Evolutionary conservation across 2,113 vertebrate genomes (phyloP).

Genomic region (human (Homo sapiens)): GRCh38 chr4:28714001-28714500

Average conservation of each 20-base stretch:
- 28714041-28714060: neutral
- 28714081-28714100: neutral
- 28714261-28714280: neutral
- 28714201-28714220: neutral
- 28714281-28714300: neutral
- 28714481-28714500: neutral
- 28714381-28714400: neutral
- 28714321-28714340: neutral
- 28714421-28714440: neutral
- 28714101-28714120: neutral
- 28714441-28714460: neutral
- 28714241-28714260: neutral
- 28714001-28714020: too few species aligned
- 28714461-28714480: neutral
- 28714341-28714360: neutral
- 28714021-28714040: neutral
- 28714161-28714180: neutral
- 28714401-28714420: neutral
- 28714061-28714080: rapidly evolving
- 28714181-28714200: neutral
- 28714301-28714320: neutral
- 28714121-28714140: rapidly evolving
- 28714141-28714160: neutral
- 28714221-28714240: neutral
- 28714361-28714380: neutral